Evolutionary conservation across 2,888 invertebrate genomes (phyloP), one percentile per base, ranked within the genome.

Genomic region (Limnephilus auricula): DNA sequence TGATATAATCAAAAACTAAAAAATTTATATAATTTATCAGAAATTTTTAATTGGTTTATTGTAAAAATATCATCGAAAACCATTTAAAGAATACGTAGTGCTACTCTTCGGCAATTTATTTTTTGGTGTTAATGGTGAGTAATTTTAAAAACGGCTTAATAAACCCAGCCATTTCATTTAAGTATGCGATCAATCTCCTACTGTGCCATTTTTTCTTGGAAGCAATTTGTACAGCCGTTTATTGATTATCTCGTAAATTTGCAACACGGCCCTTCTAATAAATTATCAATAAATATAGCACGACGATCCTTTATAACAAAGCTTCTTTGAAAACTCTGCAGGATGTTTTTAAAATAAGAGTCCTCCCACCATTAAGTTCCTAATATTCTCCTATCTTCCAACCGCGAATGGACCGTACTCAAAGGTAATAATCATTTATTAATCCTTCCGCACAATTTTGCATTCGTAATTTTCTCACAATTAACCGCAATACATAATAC

Each of bases 401-500:
- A 65, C 65, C 65, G 65, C 32, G 86, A 86, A 78, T 79, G 82
- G 84, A 90, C 90, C 90, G 83, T 90, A 50, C 82, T 90, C 90
- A 90, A 79, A 45, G 82, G 90, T 88, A 90, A 80, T 90, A 80
- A 90, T 90, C 40, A 90, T 83, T 83, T 90, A 90, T 90, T 83
- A 90, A 90, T 90, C 90, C 90, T 65, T 82, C 83, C 25, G 40
- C 83, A 34, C 83, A 79, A 83, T 32, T 82, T 82, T 65, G 65
- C 90, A 90, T 90, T 80, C 65, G 80, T 83, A 83, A 90, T 84
- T 37, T 45, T 88, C 32, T 78, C 78, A 25, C 87, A 88, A 88
- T 88, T 88, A 78, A 88, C 87, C 32, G 79, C 31, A 30, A 15
- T 31, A 86, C 45, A 86, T 86, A 50, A 86, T 86, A 50, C 86